These are phyloP conservation scores for Drosophila percnosoma DNA, from an alignment of 2,888 invertebrate species.

Conservation along the genomic window DNA sequence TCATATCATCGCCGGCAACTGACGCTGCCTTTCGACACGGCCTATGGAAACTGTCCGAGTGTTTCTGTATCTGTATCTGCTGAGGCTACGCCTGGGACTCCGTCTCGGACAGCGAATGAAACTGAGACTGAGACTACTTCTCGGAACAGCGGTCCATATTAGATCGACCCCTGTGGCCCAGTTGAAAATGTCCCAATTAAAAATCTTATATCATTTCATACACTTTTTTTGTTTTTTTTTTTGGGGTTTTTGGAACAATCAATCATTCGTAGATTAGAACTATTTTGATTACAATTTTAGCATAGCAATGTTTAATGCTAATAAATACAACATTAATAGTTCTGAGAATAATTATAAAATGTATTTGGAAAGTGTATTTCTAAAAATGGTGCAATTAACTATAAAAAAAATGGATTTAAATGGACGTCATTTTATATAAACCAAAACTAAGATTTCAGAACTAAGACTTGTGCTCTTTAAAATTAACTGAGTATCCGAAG, in stretches of 20 bases:
- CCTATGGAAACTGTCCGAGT: slow-evolving; percentile 51
- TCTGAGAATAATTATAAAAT: not conserved
- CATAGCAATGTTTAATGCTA: not conserved
- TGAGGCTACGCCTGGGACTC: not conserved
- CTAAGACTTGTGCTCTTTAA: too few species aligned
- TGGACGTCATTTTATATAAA: not conserved
- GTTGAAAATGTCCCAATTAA: slow-evolving; percentile 9
- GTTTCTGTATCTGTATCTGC: slow-evolving; percentile 12
- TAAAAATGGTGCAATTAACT: not conserved
- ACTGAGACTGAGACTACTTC: not conserved
- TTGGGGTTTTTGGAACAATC: not conserved
- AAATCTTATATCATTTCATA: slow-evolving; percentile 13
- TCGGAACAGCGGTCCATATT: slow-evolving; percentile 25
- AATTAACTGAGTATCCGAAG: not conserved
- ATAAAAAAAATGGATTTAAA: not conserved
- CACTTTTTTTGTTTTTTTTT: not conserved
- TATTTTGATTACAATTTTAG: not conserved
- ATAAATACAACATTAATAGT: not conserved
- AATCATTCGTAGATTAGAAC: not conserved
- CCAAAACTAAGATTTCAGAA: not conserved
- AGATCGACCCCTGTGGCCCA: slow-evolving; percentile 4
- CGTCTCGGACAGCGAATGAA: not conserved
- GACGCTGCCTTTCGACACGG: slow-evolving; percentile 53
- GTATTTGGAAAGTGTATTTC: not conserved
- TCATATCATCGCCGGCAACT: slow-evolving; percentile 65